Evolutionary conservation across 2,797 vertebrate species (phyloP).

Genomic region (Holocentrus rufus): DNA sequence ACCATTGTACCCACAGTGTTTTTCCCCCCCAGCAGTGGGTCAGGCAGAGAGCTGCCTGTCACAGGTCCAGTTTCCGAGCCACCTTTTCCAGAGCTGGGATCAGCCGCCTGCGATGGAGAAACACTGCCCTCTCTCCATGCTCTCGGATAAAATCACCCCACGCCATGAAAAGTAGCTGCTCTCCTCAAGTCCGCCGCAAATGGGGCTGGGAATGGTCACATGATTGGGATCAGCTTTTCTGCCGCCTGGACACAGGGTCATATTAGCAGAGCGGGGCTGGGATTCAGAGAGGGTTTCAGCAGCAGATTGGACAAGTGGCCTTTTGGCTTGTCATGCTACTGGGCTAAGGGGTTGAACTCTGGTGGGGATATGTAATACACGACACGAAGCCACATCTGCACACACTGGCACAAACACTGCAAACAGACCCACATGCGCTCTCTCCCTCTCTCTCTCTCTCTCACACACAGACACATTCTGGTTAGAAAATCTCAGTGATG

Average conservation of each 20-base stretch:
- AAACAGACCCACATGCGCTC: background rate
- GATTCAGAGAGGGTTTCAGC: conserved; percentile 12
- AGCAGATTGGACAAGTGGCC: conserved; percentile 45
- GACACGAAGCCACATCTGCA: background rate
- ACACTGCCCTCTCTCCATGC: conserved; percentile 55
- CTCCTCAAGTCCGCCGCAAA: conserved; percentile 8
- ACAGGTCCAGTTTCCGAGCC: conserved; percentile 38
- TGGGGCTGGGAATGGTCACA: conserved; percentile 16
- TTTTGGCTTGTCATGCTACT: conserved; percentile 38
- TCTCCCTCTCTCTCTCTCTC: conserved; percentile 19
- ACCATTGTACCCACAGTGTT: conserved; percentile 39
- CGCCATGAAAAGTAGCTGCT: conserved; percentile 33
- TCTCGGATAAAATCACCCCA: conserved; percentile 55
- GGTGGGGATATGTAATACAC: conserved; percentile 29
- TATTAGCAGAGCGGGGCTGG: conserved; percentile 25
- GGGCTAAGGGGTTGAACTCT: conserved; percentile 10
- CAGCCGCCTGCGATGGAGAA: conserved; percentile 38
- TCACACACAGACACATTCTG: background rate
- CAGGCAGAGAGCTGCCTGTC: conserved; percentile 65
- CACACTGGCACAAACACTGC: background rate
- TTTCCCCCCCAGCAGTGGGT: conserved; percentile 45
- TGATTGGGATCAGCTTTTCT: conserved; percentile 30
- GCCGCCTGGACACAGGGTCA: conserved; percentile 30
- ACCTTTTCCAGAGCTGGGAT: conserved; percentile 32
- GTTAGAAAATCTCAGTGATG: conserved; percentile 28